These are phyloP conservation scores for Hassar affinis DNA, from an alignment of 2,113 vertebrate species.

Conservation along the genomic window DNA sequence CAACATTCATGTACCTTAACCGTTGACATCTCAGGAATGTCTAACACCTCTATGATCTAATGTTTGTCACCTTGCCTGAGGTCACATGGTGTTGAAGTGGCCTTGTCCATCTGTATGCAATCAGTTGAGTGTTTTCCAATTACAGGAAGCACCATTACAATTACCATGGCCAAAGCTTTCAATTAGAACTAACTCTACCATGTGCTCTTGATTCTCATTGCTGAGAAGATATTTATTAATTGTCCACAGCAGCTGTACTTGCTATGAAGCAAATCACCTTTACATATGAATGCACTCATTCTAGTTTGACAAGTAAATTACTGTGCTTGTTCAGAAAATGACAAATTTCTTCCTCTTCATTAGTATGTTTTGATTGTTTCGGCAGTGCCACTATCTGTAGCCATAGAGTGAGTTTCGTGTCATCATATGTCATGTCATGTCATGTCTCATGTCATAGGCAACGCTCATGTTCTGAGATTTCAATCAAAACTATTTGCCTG, in stretches of 20 bases:
- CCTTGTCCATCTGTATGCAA: neutral
- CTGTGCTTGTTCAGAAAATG: neutral
- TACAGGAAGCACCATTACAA: neutral
- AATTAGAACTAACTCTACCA: neutral
- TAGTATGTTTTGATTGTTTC: neutral
- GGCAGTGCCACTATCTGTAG: neutral
- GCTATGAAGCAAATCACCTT: neutral
- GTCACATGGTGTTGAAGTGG: neutral
- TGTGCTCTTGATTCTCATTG: neutral
- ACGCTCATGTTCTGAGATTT: neutral
- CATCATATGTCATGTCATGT: neutral
- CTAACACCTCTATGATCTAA: neutral
- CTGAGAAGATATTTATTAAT: neutral
- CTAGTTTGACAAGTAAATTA: too few relatives aligned
- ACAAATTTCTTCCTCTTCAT: neutral
- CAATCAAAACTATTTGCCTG: too few relatives aligned
- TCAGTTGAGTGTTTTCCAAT: neutral
- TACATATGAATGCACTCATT: too few relatives aligned
- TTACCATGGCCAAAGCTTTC: neutral
- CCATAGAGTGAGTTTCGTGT: neutral
- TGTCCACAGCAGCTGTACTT: neutral
- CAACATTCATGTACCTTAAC: neutral
- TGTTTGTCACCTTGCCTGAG: neutral
- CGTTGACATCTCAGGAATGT: neutral
- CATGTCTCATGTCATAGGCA: neutral